phyloP scores from a whole-genome alignment of 2,888 invertebrate species.

The Ephialtes manifestator region DNA sequence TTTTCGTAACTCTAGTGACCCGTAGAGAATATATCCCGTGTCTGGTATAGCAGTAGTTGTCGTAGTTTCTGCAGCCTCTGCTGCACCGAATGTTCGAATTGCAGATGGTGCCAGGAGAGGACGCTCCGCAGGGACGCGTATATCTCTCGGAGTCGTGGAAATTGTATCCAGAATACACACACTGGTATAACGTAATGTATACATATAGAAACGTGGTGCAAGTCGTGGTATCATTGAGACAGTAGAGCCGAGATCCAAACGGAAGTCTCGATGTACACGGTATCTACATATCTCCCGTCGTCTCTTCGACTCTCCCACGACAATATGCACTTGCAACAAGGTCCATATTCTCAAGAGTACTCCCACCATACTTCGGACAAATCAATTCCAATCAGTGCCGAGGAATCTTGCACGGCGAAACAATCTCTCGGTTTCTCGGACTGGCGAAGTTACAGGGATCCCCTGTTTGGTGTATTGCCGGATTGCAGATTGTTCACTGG shows the following conservation, averaged over 20 bases:
- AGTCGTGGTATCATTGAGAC: conserved; percentile 27
- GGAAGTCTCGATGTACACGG: conserved; percentile 34
- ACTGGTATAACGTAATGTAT: conserved; percentile 6
- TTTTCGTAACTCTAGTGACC: conserved; percentile 56
- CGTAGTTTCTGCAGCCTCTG: conserved; percentile 38
- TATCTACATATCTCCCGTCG: conserved; percentile 35
- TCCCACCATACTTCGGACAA: conserved; percentile 51
- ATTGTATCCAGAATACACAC: conserved; percentile 56
- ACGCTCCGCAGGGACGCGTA: conserved; percentile 55
- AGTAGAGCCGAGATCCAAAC: conserved; percentile 32
- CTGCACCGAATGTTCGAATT: conserved; percentile 59
- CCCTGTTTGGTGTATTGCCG: background rate
- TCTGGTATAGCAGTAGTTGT: conserved; percentile 24
- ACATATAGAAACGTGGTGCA: conserved; percentile 6
- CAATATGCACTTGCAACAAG: conserved; percentile 53
- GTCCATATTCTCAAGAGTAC: conserved; percentile 57
- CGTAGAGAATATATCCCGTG: conserved; percentile 62
- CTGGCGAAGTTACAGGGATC: conserved; percentile 7
- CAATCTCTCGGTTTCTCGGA: conserved; percentile 25
- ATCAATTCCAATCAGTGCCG: conserved; percentile 62
- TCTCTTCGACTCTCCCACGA: conserved; percentile 42
- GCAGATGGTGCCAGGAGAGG: conserved; percentile 49
- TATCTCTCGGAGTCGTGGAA: conserved; percentile 58
- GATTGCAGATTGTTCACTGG: conserved; percentile 7
- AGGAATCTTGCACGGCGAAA: conserved; percentile 37